Percentiles rank a stretch among this genome's conserved stretches.
These are phyloP conservation scores for Calliphora vomitoria DNA, from an alignment of 2,888 invertebrate species.

Conservation along the genomic window DNA sequence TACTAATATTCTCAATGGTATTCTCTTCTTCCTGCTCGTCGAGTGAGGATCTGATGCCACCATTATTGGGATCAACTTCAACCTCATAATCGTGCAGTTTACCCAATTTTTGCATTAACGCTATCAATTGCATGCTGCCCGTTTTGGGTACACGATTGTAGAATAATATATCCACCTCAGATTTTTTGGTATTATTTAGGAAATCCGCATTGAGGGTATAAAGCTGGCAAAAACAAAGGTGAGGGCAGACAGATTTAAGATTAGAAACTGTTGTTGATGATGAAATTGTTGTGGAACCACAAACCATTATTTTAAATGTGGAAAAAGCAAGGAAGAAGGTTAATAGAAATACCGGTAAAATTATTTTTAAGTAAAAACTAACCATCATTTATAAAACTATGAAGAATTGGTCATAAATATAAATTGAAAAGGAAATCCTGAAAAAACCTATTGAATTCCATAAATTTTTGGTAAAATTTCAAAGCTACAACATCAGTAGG, in stretches of 20 bases:
- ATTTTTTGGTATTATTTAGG: conserved; percentile 92
- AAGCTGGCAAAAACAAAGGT: conserved; percentile 81
- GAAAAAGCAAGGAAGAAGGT: conserved; percentile 1
- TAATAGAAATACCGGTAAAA: background rate
- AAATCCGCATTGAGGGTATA: conserved; percentile 88
- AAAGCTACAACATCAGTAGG: no score
- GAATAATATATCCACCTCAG: conserved; percentile 90
- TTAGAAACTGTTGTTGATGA: background rate
- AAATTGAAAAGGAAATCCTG: no score
- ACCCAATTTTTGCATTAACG: conserved; percentile 79
- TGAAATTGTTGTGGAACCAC: background rate
- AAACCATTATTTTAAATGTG: background rate
- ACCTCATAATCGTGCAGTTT: conserved; percentile 80
- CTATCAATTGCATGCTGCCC: conserved; percentile 80
- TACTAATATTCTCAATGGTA: conserved; percentile 79
- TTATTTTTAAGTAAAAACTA: background rate
- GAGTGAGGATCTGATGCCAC: conserved; percentile 78
- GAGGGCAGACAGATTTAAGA: no score
- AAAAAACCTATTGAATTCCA: no score
- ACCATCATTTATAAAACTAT: no score
- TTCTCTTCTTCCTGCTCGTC: conserved; percentile 77
- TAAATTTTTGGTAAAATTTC: no score
- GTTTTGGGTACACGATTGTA: conserved; percentile 84
- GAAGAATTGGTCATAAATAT: no score
- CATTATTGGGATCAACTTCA: conserved; percentile 79